A percentile compares a stretch with the other conserved stretches of the same genome.
Conservation (phyloP, 2,113 vertebrate species). For the Anseranas semipalmata region DNA sequence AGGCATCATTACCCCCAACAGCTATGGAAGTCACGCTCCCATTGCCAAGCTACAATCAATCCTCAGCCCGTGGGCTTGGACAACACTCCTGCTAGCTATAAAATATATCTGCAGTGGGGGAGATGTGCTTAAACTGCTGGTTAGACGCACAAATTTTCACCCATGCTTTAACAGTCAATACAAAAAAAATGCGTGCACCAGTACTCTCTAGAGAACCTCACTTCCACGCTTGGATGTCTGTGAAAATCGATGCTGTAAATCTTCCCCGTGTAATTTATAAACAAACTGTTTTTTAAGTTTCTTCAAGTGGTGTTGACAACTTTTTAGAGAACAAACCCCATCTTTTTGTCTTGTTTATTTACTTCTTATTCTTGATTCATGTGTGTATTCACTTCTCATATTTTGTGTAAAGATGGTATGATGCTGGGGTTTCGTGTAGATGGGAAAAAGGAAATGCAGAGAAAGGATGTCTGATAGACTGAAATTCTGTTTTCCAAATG, state of each 20-base stretch:
- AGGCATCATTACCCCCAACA: background rate
- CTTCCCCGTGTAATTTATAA: background rate
- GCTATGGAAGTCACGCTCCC: background rate
- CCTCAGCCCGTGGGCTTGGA: background rate
- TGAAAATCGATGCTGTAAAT: background rate
- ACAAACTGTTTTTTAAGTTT: background rate
- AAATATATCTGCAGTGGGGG: background rate
- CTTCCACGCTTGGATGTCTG: background rate
- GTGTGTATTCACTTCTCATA: background rate
- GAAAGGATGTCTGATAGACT: background rate
- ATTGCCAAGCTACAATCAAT: background rate
- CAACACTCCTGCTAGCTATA: background rate
- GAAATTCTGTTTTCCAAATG: background rate
- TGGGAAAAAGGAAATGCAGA: background rate
- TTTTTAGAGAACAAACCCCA: background rate
- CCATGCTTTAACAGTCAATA: rapidly evolving
- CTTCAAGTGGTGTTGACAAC: background rate
- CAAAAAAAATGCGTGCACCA: rapidly evolving
- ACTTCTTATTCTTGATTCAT: background rate
- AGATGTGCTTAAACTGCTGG: background rate
- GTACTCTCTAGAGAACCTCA: background rate
- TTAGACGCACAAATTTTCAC: background rate
- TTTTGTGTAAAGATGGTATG: background rate
- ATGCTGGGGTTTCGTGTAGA: background rate
- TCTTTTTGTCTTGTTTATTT: background rate